Base-by-base conservation (phyloP, 2,797 vertebrate species). In the Fundulus diaphanus region DNA sequence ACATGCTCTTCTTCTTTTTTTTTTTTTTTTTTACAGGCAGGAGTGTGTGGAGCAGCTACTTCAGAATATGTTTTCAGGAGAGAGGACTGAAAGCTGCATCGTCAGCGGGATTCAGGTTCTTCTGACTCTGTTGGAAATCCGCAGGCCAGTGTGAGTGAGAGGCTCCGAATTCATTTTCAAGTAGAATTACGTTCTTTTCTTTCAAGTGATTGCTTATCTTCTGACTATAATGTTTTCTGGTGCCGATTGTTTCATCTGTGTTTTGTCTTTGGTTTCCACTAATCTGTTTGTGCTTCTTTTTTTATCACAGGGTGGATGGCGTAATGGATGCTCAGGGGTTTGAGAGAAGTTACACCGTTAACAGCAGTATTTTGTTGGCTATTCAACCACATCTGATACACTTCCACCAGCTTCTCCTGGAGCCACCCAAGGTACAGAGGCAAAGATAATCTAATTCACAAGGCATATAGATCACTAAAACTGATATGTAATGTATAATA, bases 351-450 rank as follows among this genome's bases (percentile, higher is more conserved):
- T 96, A 96, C 91, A 92, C 96, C 83, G 95, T 98, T 92, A 98
- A 94, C 88, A 96, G 95, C 94, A 96, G 97, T 89, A 95, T 99
- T 90, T 88, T 99, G 37, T 90, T 94, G 13, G 97, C 96, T 74
- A 97, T 99, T 44, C 93, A 97, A 87, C 97, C 97, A 2, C 94
- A 97, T 79, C 93, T 99, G 84, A 96, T 93, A 89, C 97, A 99
- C 90, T 99, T 99, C 93, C 98, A 99, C 86, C 96, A 97, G 87
- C 96, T 99, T n/a, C 96, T 99, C 83, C 95, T 97, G 88, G 92
- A 93, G 79, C 98, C 98, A 1, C 98, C 98, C 68, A 99, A 97
- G 97, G 98, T 99, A 95, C 33, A 57, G 57, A 37, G 77, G 73
- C 7, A 79, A 70, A 68, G 22, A 37, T 33, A 44, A 40, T 24